Evolutionary conservation across 1,140 invertebrate species (phyloP).

Genomic region (Drosophila rhopaloa): DNA sequence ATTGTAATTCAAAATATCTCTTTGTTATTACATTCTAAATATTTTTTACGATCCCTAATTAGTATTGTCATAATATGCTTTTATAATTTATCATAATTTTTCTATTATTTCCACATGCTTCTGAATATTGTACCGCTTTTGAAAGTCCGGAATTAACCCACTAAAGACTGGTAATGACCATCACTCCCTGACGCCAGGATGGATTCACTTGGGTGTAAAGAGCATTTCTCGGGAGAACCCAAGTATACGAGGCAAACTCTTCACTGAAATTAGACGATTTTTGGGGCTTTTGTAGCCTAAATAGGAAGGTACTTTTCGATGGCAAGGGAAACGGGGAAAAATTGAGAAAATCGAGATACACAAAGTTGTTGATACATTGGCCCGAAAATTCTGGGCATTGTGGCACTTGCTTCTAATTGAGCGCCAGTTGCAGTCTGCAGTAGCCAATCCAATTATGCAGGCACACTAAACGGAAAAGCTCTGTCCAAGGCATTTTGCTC

Average conservation of each 20-base stretch:
- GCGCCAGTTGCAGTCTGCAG: constrained; percentile 34
- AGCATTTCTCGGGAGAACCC: constrained; percentile 1
- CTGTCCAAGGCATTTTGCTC: constrained; percentile 58
- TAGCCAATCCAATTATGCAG: constrained; percentile 73
- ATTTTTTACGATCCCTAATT: too few species aligned
- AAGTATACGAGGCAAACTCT: constrained; percentile 33
- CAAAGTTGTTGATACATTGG: constrained; percentile 56
- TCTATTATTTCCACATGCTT: too few species aligned
- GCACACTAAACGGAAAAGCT: constrained; percentile 39
- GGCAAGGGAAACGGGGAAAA: neutral
- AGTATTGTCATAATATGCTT: too few species aligned
- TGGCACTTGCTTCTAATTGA: constrained; percentile 52
- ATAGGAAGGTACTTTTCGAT: constrained; percentile 7
- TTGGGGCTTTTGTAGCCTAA: constrained; percentile 41
- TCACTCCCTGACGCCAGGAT: neutral
- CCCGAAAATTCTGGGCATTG: constrained; percentile 26
- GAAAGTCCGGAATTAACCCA: neutral
- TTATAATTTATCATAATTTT: too few species aligned
- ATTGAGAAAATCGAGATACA: neutral
- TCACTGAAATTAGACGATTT: constrained; percentile 60
- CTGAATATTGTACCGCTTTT: too few species aligned
- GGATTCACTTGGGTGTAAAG: constrained; percentile 30
- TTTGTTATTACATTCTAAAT: too few species aligned
- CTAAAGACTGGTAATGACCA: neutral
- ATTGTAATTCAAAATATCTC: too few species aligned